Conservation (phyloP, 2,113 vertebrate genomes). For the Gobio gobio region DNA sequence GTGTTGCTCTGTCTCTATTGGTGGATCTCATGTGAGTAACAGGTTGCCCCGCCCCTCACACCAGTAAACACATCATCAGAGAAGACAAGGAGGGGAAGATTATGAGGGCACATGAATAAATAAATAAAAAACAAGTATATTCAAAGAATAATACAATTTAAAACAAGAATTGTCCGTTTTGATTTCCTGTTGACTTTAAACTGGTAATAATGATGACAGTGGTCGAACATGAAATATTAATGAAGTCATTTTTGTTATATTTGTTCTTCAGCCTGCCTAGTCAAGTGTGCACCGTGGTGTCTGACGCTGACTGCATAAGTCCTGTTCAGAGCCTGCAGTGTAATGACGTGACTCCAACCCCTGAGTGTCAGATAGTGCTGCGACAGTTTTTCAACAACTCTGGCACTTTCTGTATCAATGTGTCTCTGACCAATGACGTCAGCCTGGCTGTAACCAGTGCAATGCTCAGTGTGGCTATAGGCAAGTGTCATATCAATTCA, state of each 20-base stretch:
- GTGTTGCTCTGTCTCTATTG: too few relatives aligned
- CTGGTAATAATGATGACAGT: neutral
- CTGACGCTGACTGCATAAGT: slow-evolving; percentile 83
- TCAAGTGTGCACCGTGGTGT: slow-evolving; percentile 88
- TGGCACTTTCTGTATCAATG: slow-evolving; percentile 91
- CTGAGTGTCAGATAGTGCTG: slow-evolving; percentile 87
- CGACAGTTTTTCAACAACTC: slow-evolving; percentile 86
- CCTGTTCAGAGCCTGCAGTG: slow-evolving; percentile 79
- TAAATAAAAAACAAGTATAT: neutral
- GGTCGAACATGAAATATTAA: neutral
- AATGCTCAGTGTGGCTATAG: slow-evolving; percentile 81
- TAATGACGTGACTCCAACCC: slow-evolving; percentile 75
- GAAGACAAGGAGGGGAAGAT: too few relatives aligned
- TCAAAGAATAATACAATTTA: too few relatives aligned
- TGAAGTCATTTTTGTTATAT: neutral
- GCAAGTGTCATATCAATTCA: slow-evolving; percentile 49
- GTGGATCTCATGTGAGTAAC: too few relatives aligned
- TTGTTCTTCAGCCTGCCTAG: slow-evolving; percentile 81
- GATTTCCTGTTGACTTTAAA: neutral
- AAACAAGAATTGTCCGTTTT: too few relatives aligned
- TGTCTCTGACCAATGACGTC: slow-evolving; percentile 87
- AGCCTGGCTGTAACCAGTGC: slow-evolving; percentile 87
- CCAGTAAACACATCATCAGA: too few relatives aligned
- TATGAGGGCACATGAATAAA: neutral
- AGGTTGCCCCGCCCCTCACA: too few relatives aligned